These are phyloP conservation scores for Parauchenoglanis ngamensis DNA, from an alignment of 2,797 vertebrate genomes.

Conservation along the genomic window DNA sequence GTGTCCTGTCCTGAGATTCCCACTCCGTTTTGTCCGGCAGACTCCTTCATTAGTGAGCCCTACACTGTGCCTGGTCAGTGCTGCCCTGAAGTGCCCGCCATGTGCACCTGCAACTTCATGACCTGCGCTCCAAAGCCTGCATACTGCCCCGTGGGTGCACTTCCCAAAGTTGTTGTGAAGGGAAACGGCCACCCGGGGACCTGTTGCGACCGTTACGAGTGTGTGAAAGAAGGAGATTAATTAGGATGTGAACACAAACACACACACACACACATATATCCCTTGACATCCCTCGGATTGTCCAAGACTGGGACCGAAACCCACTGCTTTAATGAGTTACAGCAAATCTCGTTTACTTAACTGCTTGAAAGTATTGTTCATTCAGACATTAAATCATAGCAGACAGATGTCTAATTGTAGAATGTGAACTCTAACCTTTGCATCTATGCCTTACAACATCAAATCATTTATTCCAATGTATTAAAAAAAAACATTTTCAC, in stretches of 20 bases:
- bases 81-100: slow-evolving; percentile 53
- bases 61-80: slow-evolving; percentile 38
- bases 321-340: neutral
- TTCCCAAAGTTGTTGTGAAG: neutral
- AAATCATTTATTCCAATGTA: neutral
- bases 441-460: neutral
- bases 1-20: slow-evolving; percentile 6
- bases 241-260: neutral
- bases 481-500: neutral
- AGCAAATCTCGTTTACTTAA: neutral
- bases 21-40: slow-evolving; percentile 14
- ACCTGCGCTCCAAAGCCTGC: neutral
- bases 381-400: neutral
- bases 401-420: neutral
- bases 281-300: neutral
- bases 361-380: neutral
- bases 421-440: neutral
- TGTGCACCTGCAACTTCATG: slow-evolving; percentile 18
- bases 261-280: too few relatives aligned
- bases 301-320: neutral
- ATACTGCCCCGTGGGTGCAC: neutral
- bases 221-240: neutral
- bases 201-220: slow-evolving; percentile 10
- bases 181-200: neutral
- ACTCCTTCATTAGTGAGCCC: slow-evolving; percentile 27